Conservation (phyloP, 1,140 invertebrate genomes). For the Pygmarrhopalites habei region DNA sequence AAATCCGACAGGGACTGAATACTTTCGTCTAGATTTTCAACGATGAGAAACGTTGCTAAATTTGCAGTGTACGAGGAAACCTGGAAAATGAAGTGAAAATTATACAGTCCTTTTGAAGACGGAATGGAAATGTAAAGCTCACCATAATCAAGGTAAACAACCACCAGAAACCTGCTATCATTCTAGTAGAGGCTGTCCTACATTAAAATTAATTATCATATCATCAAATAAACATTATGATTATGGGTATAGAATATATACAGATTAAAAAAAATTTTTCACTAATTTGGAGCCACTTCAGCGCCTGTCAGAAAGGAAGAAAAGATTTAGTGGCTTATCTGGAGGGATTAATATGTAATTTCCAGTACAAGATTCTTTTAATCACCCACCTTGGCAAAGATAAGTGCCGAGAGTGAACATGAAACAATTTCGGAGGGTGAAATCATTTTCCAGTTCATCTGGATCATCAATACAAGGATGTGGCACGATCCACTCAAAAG, state of each 20-base stretch:
- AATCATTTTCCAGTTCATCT: background rate
- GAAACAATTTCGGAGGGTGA: background rate
- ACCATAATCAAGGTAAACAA: slow-evolving; percentile 97
- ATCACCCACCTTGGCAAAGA: background rate
- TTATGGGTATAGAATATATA: background rate
- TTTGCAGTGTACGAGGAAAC: slow-evolving; percentile 92
- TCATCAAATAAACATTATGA: slow-evolving; percentile 5
- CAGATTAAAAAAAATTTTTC: background rate
- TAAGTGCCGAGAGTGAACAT: slow-evolving; percentile 62
- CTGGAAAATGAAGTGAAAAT: no score
- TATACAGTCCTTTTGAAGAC: no score
- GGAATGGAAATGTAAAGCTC: no score
- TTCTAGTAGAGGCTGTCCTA: slow-evolving; percentile 6
- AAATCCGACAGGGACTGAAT: slow-evolving; percentile 93
- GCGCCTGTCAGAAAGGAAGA: slow-evolving; percentile 81
- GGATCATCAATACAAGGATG: background rate
- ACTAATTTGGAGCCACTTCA: slow-evolving; percentile 74
- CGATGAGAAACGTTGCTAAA: slow-evolving; percentile 91
- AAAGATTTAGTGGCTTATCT: no score
- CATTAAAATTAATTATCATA: slow-evolving; percentile 22
- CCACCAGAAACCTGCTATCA: slow-evolving; percentile 75
- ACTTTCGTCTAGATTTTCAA: slow-evolving; percentile 90
- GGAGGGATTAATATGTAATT: no score
- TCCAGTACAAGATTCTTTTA: no score
- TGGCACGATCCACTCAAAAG: background rate